These are phyloP conservation scores for Heliocidaris tuberculata DNA, from an alignment of 35 echinoderm and acorn worm species.

Conservation along the genomic window DNA sequence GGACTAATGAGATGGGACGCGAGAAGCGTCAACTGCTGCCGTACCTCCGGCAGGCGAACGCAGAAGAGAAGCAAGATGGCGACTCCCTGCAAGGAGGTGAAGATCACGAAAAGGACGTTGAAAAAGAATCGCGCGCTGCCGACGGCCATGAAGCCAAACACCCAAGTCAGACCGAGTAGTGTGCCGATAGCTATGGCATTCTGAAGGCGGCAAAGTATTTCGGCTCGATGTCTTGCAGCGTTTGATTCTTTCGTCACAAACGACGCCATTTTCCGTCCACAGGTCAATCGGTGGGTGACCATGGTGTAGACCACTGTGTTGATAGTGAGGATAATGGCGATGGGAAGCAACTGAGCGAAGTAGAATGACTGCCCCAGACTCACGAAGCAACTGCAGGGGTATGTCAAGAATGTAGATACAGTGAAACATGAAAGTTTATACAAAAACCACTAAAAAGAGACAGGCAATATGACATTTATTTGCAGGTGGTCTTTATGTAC, in stretches of 20 bases:
- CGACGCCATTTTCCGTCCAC: conserved; percentile 45
- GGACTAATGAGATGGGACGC: not conserved
- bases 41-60: conserved; percentile 69
- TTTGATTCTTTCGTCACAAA: not conserved
- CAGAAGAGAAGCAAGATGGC: conserved; percentile 88
- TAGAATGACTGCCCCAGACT: conserved; percentile 51
- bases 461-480: too few relatives aligned
- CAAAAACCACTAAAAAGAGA: too few relatives aligned
- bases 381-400: conserved; percentile 63
- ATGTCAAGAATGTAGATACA: not conserved
- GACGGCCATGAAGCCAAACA: conserved; percentile 71
- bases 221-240: not conserved
- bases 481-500: too few relatives aligned
- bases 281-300: conserved; percentile 64
- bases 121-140: conserved; percentile 60
- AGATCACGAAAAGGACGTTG: conserved; percentile 76
- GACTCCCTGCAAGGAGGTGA: conserved; percentile 86
- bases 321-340: conserved; percentile 53
- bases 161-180: conserved; percentile 75
- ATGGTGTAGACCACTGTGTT: conserved; percentile 62
- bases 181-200: conserved; percentile 63
- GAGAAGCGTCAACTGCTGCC: conserved; percentile 51
- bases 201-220: conserved; percentile 30
- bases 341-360: conserved; percentile 48
- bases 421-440: too few relatives aligned